Percentiles rank a stretch among this genome's conserved stretches.
Conservation (phyloP, 2,113 vertebrate genomes). For the Oreochromis tanganicae region DNA sequence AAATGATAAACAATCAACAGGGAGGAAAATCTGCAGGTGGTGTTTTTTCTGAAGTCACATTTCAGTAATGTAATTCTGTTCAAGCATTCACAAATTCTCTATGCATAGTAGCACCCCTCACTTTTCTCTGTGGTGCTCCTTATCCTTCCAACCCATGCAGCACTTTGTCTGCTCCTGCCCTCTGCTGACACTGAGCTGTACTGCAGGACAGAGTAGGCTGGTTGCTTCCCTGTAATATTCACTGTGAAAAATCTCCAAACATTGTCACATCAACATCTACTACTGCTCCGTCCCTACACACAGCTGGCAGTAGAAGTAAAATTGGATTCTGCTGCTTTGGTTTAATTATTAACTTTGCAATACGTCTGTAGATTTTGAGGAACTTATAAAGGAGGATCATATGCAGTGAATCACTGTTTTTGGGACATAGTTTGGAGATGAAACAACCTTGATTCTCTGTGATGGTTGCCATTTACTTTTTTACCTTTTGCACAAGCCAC, state of each 20-base stretch:
- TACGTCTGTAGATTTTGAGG: neutral
- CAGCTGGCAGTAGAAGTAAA: neutral
- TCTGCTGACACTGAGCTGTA: conserved; percentile 47
- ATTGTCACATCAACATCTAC: conserved; percentile 29
- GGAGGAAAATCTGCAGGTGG: neutral
- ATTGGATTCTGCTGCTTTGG: neutral
- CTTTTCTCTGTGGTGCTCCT: conserved; percentile 58
- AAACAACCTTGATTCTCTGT: conserved; percentile 43
- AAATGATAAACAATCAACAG: neutral
- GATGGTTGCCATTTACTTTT: conserved; percentile 41
- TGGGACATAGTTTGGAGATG: conserved; percentile 53
- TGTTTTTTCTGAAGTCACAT: neutral
- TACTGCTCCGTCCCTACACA: neutral
- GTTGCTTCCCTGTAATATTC: conserved; percentile 58
- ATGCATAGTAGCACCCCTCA: conserved; percentile 40
- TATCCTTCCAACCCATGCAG: conserved; percentile 80
- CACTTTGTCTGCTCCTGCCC: conserved; percentile 55
- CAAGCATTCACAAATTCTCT: neutral
- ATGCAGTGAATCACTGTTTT: neutral
- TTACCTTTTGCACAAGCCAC: conserved; percentile 47
- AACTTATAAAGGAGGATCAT: neutral
- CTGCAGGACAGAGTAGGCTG: conserved; percentile 52
- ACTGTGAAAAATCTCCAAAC: conserved; percentile 54
- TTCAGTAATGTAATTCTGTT: neutral
- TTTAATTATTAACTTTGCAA: neutral